Evolutionary conservation across 2,113 vertebrate species (phyloP), one percentile per base, ranked within the genome.

Genomic region (Hyaena hyaena): DNA sequence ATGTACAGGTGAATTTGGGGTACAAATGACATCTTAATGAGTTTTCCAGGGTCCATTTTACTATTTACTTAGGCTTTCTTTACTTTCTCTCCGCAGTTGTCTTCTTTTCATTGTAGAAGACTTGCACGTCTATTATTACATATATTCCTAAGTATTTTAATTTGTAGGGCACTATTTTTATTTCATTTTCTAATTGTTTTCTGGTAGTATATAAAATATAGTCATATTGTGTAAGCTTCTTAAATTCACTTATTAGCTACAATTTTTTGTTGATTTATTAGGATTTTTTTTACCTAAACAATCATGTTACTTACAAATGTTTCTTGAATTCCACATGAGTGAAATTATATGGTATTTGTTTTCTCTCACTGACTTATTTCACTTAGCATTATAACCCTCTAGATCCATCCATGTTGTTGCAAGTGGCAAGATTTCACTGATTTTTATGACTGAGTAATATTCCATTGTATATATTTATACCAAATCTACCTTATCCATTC

Each of bases 101-200:
- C 15, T 43, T 53, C 28, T 63, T 88, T 86, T 86, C 48, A 89
- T 43, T 85, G 35, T n/a, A 94, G 55, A 87, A 4, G 39, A 80
- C 31, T 88, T 83, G 10, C 0, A 65, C 45, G 33, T 55, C 23
- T 83, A 65, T 77, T 50, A 81, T 77, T 80, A 93, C 28, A 77
- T 82, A 66, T 93, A 63, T 76, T 74, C 24, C 33, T 83, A 77
- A 76, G 10, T 55, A 91, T 63, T 77, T 88, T 77, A 87, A 48
- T 69, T 92, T 93, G 63, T 53, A 8, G 71, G 66, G 6, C 39
- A 96, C 39, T 69, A 53, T 45, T 88, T 48, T 35, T 63, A 71
- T 94, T 91, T 88, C 23, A 94, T 45, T 63, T 93, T 84, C 48
- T 23, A 73, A 35, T n/a, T 92, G 39, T 66, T 96, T 97, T 95